Conservation (phyloP, 1,140 invertebrate genomes). For the Penaeus indicus region DNA sequence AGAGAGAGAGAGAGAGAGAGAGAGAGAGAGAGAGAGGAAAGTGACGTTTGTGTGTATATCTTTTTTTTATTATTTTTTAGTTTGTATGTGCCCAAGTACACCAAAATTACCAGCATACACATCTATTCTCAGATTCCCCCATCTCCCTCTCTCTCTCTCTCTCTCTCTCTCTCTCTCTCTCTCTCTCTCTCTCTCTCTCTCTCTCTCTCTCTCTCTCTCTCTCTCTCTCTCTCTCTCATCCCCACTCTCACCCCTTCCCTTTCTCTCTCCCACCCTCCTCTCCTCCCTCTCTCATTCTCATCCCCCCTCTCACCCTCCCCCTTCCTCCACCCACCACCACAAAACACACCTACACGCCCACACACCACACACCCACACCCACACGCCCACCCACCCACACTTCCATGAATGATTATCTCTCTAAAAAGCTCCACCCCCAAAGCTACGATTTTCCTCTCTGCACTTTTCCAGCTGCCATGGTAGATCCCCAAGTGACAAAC, state of each 20-base stretch:
- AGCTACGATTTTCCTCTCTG: not conserved
- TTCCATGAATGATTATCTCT: too few species aligned
- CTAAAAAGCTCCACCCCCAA: not conserved
- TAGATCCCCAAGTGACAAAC: conserved; percentile 7
- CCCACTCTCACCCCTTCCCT: not conserved
- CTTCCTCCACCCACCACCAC: not conserved
- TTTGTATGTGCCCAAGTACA: too few species aligned
- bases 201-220: too few species aligned
- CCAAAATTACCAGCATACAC: too few species aligned
- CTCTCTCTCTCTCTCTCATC: too few species aligned
- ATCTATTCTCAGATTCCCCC: not conserved
- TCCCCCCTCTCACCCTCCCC: not conserved
- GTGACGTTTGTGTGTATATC: too few species aligned
- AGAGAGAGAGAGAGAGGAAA: too few species aligned
- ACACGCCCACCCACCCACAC: too few species aligned
- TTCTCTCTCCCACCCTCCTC: not conserved
- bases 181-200: too few species aligned
- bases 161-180: too few species aligned
- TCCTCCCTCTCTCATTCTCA: not conserved
- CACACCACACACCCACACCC: not conserved
- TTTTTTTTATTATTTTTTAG: too few species aligned
- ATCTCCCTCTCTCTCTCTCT: not conserved
- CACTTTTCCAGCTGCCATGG: conserved; percentile 8
- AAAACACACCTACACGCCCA: not conserved
- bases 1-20: too few species aligned